Percentiles rank a stretch among this genome's conserved stretches.
phyloP scores from a whole-genome alignment of 2,888 invertebrate species.

The Caradrina kadenii region DNA sequence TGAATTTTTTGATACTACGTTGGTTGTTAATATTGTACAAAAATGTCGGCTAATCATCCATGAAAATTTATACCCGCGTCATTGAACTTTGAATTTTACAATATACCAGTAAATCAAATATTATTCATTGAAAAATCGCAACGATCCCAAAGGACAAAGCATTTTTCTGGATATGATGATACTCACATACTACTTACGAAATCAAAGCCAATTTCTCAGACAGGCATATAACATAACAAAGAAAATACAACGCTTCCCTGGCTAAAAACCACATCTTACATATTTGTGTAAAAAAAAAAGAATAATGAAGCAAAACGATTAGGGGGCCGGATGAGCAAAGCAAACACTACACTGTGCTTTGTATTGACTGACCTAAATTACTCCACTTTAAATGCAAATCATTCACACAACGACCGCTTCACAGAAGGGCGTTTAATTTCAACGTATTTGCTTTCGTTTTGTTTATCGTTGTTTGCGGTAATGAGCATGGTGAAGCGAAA shows the following conservation, averaged over 20 bases:
- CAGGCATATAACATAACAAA: constrained; percentile 20
- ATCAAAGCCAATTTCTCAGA: constrained; percentile 42
- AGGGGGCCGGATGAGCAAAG: constrained; percentile 58
- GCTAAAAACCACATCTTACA: constrained; percentile 20
- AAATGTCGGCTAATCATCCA: background rate
- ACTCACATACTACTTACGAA: constrained; percentile 12
- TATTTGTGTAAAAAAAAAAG: constrained; percentile 32
- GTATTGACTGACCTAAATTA: constrained; percentile 80
- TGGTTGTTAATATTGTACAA: background rate
- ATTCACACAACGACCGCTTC: constrained; percentile 64
- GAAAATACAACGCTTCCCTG: constrained; percentile 25
- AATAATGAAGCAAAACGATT: constrained; percentile 54
- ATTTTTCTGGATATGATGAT: constrained; percentile 5
- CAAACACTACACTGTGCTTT: constrained; percentile 70
- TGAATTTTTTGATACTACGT: constrained; percentile 5
- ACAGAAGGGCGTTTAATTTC: constrained; percentile 47
- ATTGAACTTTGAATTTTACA: background rate
- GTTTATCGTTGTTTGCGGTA: constrained; percentile 35
- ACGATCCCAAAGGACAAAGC: background rate
- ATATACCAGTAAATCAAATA: background rate
- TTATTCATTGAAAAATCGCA: background rate
- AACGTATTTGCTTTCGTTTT: constrained; percentile 45
- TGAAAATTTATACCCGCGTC: background rate
- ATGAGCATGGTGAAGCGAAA: constrained; percentile 7
- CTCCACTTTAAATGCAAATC: constrained; percentile 86